Percentiles rank a stretch among this genome's conserved stretches.
These are phyloP conservation scores for Oscheius sp. DNA, from an alignment of 2,888 invertebrate species.

Conservation along the genomic window DNA sequence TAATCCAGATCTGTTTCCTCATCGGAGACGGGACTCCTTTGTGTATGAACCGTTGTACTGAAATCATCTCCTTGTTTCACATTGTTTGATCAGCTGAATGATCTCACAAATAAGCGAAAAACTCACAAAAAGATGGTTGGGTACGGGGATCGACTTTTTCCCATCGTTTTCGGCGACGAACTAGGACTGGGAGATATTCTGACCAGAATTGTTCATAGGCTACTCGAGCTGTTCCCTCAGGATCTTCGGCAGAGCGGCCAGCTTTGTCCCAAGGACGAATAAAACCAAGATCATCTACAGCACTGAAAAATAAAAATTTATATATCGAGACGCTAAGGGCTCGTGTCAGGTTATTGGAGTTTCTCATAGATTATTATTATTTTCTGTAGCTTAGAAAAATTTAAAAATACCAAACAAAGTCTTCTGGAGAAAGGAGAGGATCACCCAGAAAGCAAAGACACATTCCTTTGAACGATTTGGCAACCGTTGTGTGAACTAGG, in stretches of 20 bases:
- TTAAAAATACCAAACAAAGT: no score
- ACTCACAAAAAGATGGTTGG: constrained; percentile 39
- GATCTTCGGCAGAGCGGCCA: constrained; percentile 22
- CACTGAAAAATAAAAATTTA: constrained; percentile 34
- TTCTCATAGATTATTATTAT: no score
- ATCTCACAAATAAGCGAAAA: background rate
- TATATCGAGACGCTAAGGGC: no score
- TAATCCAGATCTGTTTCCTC: constrained; percentile 51
- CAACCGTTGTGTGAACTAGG: no score
- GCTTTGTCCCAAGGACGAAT: constrained; percentile 43
- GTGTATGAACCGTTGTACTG: constrained; percentile 55
- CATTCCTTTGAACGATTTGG: no score
- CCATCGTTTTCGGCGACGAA: constrained; percentile 49
- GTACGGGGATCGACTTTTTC: constrained; percentile 47
- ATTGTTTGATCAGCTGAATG: background rate
- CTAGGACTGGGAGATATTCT: constrained; percentile 41
- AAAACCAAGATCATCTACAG: constrained; percentile 54
- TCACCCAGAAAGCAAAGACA: no score
- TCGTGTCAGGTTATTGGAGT: no score
- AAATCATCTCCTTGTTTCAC: constrained; percentile 14
- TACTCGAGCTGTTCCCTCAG: constrained; percentile 1
- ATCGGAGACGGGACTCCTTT: constrained; percentile 51
- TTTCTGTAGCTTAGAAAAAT: no score
- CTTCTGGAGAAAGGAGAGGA: no score
- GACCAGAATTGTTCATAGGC: constrained; percentile 48